phyloP scores from a whole-genome alignment of 2,888 invertebrate genomes.

The Melolontha melolontha region DNA sequence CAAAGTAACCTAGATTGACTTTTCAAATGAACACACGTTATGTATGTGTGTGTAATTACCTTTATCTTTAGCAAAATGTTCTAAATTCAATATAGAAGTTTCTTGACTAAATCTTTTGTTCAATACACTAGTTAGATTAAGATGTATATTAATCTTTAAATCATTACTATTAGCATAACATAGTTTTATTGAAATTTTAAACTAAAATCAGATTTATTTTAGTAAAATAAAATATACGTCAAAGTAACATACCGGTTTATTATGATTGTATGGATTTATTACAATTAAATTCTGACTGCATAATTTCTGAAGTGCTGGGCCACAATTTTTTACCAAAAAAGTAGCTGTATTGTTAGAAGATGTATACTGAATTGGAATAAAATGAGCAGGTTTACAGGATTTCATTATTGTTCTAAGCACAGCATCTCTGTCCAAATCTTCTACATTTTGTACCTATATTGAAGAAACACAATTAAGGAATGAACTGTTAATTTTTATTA shows the following conservation, averaged over 20 bases:
- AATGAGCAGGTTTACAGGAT: constrained; percentile 65
- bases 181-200: constrained; percentile 63
- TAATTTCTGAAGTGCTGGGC: constrained; percentile 65
- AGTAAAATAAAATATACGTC: background rate
- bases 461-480: background rate
- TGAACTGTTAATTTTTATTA: too few species aligned
- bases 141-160: constrained; percentile 66
- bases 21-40: too few species aligned
- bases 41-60: constrained; percentile 54
- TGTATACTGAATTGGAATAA: constrained; percentile 66
- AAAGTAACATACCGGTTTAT: constrained; percentile 52
- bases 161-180: constrained; percentile 65
- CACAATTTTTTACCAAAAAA: constrained; percentile 68
- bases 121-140: constrained; percentile 62
- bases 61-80: constrained; percentile 65
- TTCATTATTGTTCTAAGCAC: constrained; percentile 65
- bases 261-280: constrained; percentile 54
- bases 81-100: constrained; percentile 62
- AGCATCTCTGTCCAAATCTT: constrained; percentile 59
- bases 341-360: constrained; percentile 58
- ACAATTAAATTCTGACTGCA: constrained; percentile 65
- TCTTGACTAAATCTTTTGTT: constrained; percentile 60
- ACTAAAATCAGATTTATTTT: constrained; percentile 49
- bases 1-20: too few species aligned
- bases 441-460: constrained; percentile 58